Evolutionary conservation across 37 sponge, comb jelly and placozoan genomes (phyloP).

Genomic region (Ephydatia muelleri): DNA sequence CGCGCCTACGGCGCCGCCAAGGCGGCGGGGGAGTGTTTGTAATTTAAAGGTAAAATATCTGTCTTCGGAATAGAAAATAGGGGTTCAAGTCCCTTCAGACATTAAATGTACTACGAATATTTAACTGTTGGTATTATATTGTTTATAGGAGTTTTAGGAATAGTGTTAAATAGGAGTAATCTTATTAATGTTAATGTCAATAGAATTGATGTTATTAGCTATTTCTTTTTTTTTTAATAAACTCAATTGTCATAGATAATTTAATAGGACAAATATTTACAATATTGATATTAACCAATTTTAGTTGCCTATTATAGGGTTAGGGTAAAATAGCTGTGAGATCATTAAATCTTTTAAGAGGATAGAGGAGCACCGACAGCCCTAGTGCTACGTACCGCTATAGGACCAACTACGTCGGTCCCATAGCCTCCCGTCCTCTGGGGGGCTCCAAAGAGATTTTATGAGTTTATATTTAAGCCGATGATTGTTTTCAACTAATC

Average conservation of each 20-base stretch:
- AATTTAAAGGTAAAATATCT: slow-evolving; percentile 67
- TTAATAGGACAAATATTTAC: slow-evolving; percentile 69
- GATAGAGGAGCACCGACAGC: slow-evolving; percentile 13
- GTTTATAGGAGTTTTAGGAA: slow-evolving; percentile 68
- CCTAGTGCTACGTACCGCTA: neutral
- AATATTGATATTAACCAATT: slow-evolving; percentile 69
- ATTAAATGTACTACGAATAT: slow-evolving; percentile 55
- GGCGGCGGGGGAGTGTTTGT: slow-evolving; percentile 34
- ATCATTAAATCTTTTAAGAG: slow-evolving; percentile 59
- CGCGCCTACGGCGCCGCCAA: slow-evolving; percentile 3
- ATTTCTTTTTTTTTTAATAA: slow-evolving; percentile 58
- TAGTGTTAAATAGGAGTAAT: slow-evolving; percentile 76
- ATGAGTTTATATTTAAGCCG: slow-evolving; percentile 56
- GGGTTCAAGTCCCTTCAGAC: slow-evolving; percentile 63
- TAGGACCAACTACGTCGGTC: neutral
- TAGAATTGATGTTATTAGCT: slow-evolving; percentile 81
- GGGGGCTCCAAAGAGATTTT: slow-evolving; percentile 16
- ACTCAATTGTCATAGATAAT: slow-evolving; percentile 50
- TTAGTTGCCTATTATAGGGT: slow-evolving; percentile 72
- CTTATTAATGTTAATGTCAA: slow-evolving; percentile 81
- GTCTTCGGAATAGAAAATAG: slow-evolving; percentile 67
- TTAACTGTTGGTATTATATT: slow-evolving; percentile 50
- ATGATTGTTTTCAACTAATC: slow-evolving; percentile 87
- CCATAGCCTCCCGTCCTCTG: neutral
- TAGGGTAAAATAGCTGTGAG: slow-evolving; percentile 57